Percentiles rank a stretch among this genome's conserved stretches.
Conservation (phyloP, 2,113 vertebrate species). For the Grallaria varia region DNA sequence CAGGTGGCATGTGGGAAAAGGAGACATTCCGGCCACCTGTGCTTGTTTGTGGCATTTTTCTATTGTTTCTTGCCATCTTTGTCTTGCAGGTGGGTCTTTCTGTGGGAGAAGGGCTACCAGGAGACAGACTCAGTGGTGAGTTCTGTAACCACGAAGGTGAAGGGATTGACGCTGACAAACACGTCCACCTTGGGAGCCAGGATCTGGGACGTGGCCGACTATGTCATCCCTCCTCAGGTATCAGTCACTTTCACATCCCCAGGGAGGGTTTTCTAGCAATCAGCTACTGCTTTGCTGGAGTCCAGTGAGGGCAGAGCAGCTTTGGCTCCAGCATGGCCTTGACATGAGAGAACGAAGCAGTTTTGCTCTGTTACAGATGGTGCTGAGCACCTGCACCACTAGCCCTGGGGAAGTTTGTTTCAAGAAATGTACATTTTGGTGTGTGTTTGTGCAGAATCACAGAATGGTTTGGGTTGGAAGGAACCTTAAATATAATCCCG, state of each 20-base stretch:
- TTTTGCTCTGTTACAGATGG: not conserved
- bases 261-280: not conserved
- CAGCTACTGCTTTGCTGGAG: not conserved
- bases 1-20: not conserved
- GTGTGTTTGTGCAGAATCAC: not conserved
- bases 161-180: constrained; percentile 81
- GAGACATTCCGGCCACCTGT: no score
- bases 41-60: not conserved
- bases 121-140: constrained; percentile 83
- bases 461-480: not conserved
- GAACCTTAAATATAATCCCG: not conserved
- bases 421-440: not conserved
- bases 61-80: not conserved
- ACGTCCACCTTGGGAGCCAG: constrained; percentile 70
- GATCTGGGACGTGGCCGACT: constrained; percentile 89
- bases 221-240: constrained; percentile 90
- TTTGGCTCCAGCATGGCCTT: not conserved
- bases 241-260: fast-evolving
- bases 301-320: not conserved
- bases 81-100: constrained; percentile 85
- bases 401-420: not conserved
- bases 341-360: not conserved
- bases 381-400: not conserved
- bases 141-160: constrained; percentile 83
- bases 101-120: constrained; percentile 92